These are phyloP conservation scores for Orestias chungarensis DNA, from an alignment of 2,797 vertebrate genomes.

Conservation along the genomic window DNA sequence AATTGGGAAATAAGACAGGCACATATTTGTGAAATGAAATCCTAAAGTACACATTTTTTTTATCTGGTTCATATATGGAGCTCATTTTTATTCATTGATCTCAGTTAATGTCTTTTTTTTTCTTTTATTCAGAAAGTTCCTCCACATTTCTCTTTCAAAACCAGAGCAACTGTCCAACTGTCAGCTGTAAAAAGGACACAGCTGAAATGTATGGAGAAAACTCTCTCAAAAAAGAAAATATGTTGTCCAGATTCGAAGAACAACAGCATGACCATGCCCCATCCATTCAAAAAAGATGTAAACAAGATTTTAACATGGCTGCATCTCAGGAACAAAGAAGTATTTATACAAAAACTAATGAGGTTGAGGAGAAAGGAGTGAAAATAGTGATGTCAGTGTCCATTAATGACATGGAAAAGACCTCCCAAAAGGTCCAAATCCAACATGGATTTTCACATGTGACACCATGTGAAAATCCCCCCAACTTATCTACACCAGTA, in stretches of 20 bases:
- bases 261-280: constrained; percentile 53
- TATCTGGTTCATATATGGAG: no score
- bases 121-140: constrained; percentile 64
- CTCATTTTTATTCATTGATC: no score
- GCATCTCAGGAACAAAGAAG: constrained; percentile 53
- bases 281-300: constrained; percentile 68
- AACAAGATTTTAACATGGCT: constrained; percentile 44
- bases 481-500: constrained; percentile 49
- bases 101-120: no score
- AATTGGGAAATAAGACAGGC: no score
- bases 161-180: constrained; percentile 60
- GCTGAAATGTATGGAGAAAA: constrained; percentile 69
- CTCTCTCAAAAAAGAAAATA: constrained; percentile 63
- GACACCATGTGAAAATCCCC: constrained; percentile 36
- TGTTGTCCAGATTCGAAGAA: constrained; percentile 64
- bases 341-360: constrained; percentile 47
- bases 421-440: constrained; percentile 69
- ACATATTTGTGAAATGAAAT: no score
- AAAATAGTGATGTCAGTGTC: constrained; percentile 78
- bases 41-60: no score
- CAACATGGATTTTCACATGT: constrained; percentile 63
- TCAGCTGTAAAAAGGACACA: constrained; percentile 68
- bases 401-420: constrained; percentile 65
- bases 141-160: constrained; percentile 59
- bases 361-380: constrained; percentile 61